Percentiles rank a stretch among this genome's conserved stretches.
Conservation (phyloP, 2,888 invertebrate genomes). For the Eupeodes latifasciatus region DNA sequence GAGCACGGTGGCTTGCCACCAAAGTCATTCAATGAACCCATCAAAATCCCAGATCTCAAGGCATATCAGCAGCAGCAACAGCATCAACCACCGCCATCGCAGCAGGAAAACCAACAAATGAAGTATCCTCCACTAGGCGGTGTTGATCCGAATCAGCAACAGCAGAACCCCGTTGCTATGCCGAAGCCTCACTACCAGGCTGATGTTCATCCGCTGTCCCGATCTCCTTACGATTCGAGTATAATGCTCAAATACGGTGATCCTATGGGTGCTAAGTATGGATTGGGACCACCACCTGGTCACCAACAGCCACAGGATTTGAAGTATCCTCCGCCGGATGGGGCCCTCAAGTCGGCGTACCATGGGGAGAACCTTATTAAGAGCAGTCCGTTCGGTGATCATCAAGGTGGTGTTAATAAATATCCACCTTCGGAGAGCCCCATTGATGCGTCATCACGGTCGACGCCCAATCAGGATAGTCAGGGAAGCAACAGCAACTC, state of each 20-base stretch:
- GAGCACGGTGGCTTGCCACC: constrained; percentile 80
- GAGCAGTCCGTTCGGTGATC: constrained; percentile 81
- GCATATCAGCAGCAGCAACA: constrained; percentile 72
- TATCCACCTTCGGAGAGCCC: constrained; percentile 83
- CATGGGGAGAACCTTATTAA: constrained; percentile 84
- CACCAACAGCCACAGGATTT: constrained; percentile 82
- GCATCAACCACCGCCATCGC: constrained; percentile 77
- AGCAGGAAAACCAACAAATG: constrained; percentile 78
- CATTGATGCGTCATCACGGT: constrained; percentile 83
- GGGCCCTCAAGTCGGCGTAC: constrained; percentile 80
- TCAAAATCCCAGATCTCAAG: constrained; percentile 83
- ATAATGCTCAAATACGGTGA: constrained; percentile 84
- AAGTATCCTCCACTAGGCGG: constrained; percentile 66
- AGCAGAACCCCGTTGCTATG: constrained; percentile 80
- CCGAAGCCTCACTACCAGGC: constrained; percentile 83
- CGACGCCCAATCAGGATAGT: constrained; percentile 84
- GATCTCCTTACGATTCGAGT: constrained; percentile 82
- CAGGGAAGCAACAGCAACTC: constrained; percentile 83
- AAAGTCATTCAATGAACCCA: constrained; percentile 80
- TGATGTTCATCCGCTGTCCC: constrained; percentile 82
- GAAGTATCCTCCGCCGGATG: constrained; percentile 83
- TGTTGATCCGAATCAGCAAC: constrained; percentile 57
- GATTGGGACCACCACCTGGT: constrained; percentile 79
- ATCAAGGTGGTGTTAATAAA: constrained; percentile 79
- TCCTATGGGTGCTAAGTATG: constrained; percentile 82